These are phyloP conservation scores for Cryptus viduatorius DNA, from an alignment of 2,888 invertebrate species.

Conservation along the genomic window DNA sequence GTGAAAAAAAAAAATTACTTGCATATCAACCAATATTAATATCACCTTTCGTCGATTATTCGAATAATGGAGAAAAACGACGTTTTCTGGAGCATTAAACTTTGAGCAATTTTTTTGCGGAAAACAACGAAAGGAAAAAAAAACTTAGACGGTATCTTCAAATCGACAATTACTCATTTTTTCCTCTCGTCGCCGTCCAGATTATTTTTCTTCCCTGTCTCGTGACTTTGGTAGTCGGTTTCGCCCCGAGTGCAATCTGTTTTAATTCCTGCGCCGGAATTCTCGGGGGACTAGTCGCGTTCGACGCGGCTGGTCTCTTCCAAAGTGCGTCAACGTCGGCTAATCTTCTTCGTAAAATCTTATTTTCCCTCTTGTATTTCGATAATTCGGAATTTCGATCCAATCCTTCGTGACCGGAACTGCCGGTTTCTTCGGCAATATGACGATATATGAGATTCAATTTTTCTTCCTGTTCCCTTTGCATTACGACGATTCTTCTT, in stretches of 20 bases:
- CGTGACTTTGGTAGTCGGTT: slow-evolving; percentile 91
- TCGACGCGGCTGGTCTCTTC: slow-evolving; percentile 72
- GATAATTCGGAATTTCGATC: slow-evolving; percentile 78
- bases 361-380: slow-evolving; percentile 82
- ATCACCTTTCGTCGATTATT: slow-evolving; percentile 19
- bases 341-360: slow-evolving; percentile 79
- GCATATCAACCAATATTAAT: not conserved
- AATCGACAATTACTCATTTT: slow-evolving; percentile 67
- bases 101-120: slow-evolving; percentile 33
- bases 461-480: slow-evolving; percentile 89
- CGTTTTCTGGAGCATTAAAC: not conserved
- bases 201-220: slow-evolving; percentile 94
- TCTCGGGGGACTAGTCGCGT: slow-evolving; percentile 82
- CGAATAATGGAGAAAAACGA: not conserved
- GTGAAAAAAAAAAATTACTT: not conserved
- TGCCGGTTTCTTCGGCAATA: slow-evolving; percentile 87
- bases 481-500: slow-evolving; percentile 87
- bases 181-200: slow-evolving; percentile 76
- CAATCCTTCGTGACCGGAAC: slow-evolving; percentile 80
- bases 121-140: not conserved
- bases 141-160: not conserved
- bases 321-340: slow-evolving; percentile 82
- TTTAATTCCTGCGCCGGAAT: slow-evolving; percentile 87
- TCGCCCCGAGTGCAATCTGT: slow-evolving; percentile 82
- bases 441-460: slow-evolving; percentile 88